Evolutionary conservation across 2,888 invertebrate species (phyloP).

Genomic region (Kuschelorhynchus macadamiae): DNA sequence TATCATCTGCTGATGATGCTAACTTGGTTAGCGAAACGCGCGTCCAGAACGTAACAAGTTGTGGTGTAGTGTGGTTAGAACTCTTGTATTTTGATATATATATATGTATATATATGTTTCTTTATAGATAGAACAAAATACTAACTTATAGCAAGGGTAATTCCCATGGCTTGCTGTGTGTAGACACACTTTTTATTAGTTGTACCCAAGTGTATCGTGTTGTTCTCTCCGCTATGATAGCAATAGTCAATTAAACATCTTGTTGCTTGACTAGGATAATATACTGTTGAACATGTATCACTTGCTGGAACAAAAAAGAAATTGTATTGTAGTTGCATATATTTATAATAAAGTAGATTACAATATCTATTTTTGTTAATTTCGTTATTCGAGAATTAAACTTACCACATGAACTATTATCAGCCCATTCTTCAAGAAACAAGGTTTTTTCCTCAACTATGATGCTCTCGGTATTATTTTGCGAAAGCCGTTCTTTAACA

Average conservation of each 20-base stretch:
- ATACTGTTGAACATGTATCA: slow-evolving; percentile 23
- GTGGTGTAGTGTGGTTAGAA: too few species aligned
- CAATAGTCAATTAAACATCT: slow-evolving; percentile 50
- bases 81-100: too few species aligned
- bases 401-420: slow-evolving; percentile 13
- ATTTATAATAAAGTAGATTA: too few species aligned
- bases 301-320: slow-evolving; percentile 19
- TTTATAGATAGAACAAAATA: too few species aligned
- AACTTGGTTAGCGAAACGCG: too few species aligned
- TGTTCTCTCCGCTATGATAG: slow-evolving; percentile 44
- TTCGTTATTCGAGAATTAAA: too few species aligned
- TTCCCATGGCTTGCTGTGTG: slow-evolving; percentile 41
- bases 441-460: slow-evolving; percentile 9
- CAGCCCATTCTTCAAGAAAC: slow-evolving; percentile 28
- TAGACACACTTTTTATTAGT: slow-evolving; percentile 46
- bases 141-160: slow-evolving; percentile 25
- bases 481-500: slow-evolving; percentile 53
- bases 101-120: too few species aligned
- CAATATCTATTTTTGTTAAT: too few species aligned
- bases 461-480: slow-evolving; percentile 27
- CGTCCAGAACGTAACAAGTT: too few species aligned
- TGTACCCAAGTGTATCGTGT: slow-evolving; percentile 36
- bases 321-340: too few species aligned
- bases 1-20: too few species aligned
- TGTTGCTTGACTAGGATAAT: slow-evolving; percentile 12